Percentiles rank a stretch among this genome's conserved stretches.
Conservation (phyloP, 2,888 invertebrate genomes). For the Meiosimyza platycephala region DNA sequence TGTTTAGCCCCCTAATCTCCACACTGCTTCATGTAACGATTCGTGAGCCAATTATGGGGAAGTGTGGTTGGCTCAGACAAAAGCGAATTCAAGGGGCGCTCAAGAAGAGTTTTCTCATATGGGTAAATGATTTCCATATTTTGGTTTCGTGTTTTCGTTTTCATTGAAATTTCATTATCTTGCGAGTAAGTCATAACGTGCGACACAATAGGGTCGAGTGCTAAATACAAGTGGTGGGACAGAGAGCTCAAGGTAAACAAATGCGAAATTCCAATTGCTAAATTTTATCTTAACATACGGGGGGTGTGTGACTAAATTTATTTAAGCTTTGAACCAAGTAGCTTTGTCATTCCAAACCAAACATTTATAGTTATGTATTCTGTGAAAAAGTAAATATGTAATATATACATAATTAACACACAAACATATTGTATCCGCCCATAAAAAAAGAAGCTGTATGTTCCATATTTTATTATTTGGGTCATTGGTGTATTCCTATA, state of each 20-base stretch:
- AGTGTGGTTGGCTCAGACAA: not conserved
- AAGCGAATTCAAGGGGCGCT: not conserved
- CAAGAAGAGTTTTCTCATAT: not conserved
- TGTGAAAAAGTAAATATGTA: no score
- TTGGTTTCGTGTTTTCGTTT: not conserved
- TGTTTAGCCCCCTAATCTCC: not conserved
- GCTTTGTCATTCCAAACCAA: not conserved
- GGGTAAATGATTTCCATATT: not conserved
- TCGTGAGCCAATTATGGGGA: conserved; percentile 4
- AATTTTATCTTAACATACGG: not conserved
- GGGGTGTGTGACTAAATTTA: not conserved
- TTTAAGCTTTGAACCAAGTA: no score
- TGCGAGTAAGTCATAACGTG: not conserved
- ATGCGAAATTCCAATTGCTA: not conserved
- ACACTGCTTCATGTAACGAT: not conserved
- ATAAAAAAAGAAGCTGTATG: no score
- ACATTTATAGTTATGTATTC: not conserved
- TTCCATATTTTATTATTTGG: no score
- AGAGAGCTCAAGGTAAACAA: not conserved
- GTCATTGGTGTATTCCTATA: no score
- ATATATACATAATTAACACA: no score
- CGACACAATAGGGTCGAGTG: conserved; percentile 16
- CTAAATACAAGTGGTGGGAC: not conserved
- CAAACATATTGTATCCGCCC: no score
- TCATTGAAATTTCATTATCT: not conserved